Conservation (phyloP, 2,888 invertebrate species). For the Lasius fuliginosus region DNA sequence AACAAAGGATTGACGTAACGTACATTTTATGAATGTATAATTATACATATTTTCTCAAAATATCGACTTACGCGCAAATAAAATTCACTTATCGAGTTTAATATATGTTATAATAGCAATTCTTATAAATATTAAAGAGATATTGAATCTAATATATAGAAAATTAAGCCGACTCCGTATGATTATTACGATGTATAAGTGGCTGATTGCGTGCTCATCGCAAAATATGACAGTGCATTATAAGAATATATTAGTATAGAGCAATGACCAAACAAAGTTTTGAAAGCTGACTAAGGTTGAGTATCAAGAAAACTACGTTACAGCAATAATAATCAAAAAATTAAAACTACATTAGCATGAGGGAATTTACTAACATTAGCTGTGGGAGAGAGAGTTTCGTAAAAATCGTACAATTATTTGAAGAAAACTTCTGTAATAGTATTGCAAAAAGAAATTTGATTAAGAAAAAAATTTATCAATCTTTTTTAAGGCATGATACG, state of each 20-base stretch:
- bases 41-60: neutral
- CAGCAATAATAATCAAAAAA: conserved; percentile 2
- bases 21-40: neutral
- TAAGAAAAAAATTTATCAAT: conserved; percentile 15
- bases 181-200: conserved; percentile 59
- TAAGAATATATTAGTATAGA: conserved; percentile 59
- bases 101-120: conserved; percentile 4
- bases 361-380: too few relatives aligned
- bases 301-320: conserved; percentile 16
- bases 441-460: conserved; percentile 2
- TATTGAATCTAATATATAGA: neutral
- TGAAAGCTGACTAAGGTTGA: neutral
- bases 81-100: conserved; percentile 7
- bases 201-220: conserved; percentile 62
- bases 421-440: neutral
- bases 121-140: neutral
- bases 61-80: neutral
- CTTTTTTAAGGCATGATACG: conserved; percentile 50
- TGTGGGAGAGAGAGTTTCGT: neutral
- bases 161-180: conserved; percentile 63
- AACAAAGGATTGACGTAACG: neutral
- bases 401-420: neutral
- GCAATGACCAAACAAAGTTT: conserved; percentile 73
- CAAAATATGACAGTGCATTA: conserved; percentile 72
- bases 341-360: neutral